phyloP scores from a whole-genome alignment of 2,113 vertebrate genomes.

The Pionites leucogaster region DNA sequence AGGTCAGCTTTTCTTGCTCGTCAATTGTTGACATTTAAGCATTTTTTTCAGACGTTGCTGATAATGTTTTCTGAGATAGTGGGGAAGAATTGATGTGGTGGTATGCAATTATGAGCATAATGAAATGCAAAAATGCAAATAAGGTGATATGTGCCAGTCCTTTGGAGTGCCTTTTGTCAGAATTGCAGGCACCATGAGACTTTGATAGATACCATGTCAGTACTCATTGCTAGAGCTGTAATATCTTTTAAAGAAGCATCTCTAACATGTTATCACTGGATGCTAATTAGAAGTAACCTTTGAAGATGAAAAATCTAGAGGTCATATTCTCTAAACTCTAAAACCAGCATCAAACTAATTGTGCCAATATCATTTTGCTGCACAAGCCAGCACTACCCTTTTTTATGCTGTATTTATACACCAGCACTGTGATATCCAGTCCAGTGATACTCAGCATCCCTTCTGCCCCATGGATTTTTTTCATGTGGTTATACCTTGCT shows the following conservation, averaged over 20 bases:
- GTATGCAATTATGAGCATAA: conserved; percentile 94
- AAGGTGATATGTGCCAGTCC: conserved; percentile 80
- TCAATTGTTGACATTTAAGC: conserved; percentile 98
- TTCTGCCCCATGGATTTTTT: neutral
- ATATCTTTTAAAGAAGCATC: conserved; percentile 77
- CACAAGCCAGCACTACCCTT: conserved; percentile 18
- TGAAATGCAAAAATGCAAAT: conserved; percentile 99
- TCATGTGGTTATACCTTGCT: neutral
- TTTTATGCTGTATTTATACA: conserved; percentile 32
- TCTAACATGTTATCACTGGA: conserved; percentile 67
- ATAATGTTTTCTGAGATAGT: conserved; percentile 92
- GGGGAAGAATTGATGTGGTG: conserved; percentile 84
- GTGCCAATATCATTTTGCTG: conserved; percentile 65
- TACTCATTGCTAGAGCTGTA: conserved; percentile 80
- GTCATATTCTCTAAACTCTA: conserved; percentile 68
- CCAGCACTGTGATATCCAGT: neutral
- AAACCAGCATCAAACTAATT: conserved; percentile 71
- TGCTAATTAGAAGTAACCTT: conserved; percentile 78
- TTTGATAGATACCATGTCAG: conserved; percentile 90
- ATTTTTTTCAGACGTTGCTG: conserved; percentile 89
- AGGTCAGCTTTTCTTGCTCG: conserved; percentile 91
- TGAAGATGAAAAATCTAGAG: conserved; percentile 72
- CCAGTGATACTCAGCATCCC: neutral
- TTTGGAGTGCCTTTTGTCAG: conserved; percentile 90
- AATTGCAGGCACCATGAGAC: conserved; percentile 77